These are phyloP conservation scores for Tryphoninae sp. DNA, from an alignment of 2,888 invertebrate genomes.

Conservation along the genomic window DNA sequence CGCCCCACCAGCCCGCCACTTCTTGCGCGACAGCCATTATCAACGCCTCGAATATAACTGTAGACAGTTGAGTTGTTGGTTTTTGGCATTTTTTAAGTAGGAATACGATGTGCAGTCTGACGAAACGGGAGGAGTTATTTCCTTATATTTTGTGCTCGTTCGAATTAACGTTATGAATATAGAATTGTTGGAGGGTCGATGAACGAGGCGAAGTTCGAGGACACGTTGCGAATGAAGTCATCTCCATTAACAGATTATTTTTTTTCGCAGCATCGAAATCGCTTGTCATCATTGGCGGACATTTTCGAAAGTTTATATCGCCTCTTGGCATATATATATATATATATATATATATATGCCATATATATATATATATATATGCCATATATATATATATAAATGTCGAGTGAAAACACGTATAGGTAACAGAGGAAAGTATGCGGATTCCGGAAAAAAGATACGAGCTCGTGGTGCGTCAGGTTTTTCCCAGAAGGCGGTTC, in stretches of 20 bases:
- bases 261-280: background rate
- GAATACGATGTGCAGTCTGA: background rate
- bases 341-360: background rate
- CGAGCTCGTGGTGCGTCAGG: background rate
- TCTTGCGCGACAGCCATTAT: background rate
- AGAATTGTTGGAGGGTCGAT: constrained; percentile 6
- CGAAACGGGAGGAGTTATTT: background rate
- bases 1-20: background rate
- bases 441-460: background rate
- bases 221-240: background rate
- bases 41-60: background rate
- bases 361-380: background rate
- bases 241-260: background rate
- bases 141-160: background rate
- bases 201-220: constrained; percentile 22
- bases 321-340: background rate
- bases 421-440: background rate
- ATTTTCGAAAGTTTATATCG: too few species aligned
- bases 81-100: background rate
- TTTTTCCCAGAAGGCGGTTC: background rate
- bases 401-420: background rate
- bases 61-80: background rate
- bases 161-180: too few species aligned
- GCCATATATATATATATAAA: background rate
- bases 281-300: too few species aligned